Percentiles rank a stretch among this genome's conserved stretches.
Evolutionary conservation across 2,113 vertebrate genomes (phyloP).

Genomic region (Mesembrinibis cayennensis): DNA sequence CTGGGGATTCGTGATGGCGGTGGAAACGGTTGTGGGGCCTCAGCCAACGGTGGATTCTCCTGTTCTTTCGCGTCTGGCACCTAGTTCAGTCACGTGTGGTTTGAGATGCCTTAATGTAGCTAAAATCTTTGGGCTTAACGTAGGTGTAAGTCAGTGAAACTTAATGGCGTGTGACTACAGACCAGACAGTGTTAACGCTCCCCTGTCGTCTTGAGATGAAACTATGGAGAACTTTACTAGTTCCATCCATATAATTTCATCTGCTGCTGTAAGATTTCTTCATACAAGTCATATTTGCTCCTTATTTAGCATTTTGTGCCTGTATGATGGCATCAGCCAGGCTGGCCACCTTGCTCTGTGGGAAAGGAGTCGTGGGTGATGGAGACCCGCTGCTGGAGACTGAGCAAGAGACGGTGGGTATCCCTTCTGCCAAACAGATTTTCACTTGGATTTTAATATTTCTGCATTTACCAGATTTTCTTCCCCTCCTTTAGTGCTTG

Average conservation of each 20-base stretch:
- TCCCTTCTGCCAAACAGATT: neutral
- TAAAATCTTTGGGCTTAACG: neutral
- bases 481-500: neutral
- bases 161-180: neutral
- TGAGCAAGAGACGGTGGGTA: neutral
- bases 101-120: neutral
- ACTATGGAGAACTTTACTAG: neutral
- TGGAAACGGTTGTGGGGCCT: neutral
- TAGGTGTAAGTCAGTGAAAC: neutral
- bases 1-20: too few species aligned
- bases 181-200: neutral
- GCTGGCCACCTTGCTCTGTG: too few species aligned
- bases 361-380: neutral
- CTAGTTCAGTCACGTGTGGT: neutral
- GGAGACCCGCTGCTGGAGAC: neutral
- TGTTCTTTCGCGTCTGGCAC: too few species aligned
- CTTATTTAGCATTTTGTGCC: neutral
- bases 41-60: too few species aligned
- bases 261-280: neutral
- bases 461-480: neutral
- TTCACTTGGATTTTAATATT: neutral
- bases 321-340: neutral
- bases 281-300: neutral
- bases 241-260: neutral
- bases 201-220: neutral